phyloP scores from a whole-genome alignment of 2,888 invertebrate genomes.

The Beris chalybata region DNA sequence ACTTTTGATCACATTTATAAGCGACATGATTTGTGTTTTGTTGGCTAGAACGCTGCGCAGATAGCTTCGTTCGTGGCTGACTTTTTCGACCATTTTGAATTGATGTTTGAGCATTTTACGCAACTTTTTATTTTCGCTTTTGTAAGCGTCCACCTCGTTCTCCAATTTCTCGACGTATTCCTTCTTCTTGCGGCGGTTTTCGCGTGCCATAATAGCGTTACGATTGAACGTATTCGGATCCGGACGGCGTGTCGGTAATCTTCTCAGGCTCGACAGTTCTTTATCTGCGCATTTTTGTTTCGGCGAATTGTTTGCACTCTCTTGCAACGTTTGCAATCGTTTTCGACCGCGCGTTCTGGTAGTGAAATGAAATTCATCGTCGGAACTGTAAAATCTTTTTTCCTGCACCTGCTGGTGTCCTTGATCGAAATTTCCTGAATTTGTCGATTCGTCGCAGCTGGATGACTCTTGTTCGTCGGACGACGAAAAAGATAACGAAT shows the following conservation, averaged over 20 bases:
- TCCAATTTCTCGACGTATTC: constrained; percentile 62
- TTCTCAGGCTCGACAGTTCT: not conserved
- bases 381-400: no score
- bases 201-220: constrained; percentile 65
- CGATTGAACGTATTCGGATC: constrained; percentile 54
- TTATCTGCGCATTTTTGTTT: no score
- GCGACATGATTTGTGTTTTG: constrained; percentile 58
- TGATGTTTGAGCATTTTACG: constrained; percentile 58
- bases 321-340: constrained; percentile 15
- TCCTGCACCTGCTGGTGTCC: no score
- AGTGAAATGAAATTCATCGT: no score
- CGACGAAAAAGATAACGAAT: constrained; percentile 8
- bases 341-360: not conserved
- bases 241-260: constrained; percentile 49
- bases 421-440: not conserved
- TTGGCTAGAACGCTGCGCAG: constrained; percentile 61
- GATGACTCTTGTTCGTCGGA: not conserved
- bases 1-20: constrained; percentile 57
- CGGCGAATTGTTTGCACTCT: not conserved
- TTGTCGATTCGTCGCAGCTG: not conserved
- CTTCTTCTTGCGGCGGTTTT: constrained; percentile 65
- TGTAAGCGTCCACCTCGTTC: constrained; percentile 55
- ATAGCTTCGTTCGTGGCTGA: constrained; percentile 61
- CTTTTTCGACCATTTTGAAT: constrained; percentile 55
- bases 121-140: constrained; percentile 58